phyloP scores from a whole-genome alignment of 2,888 invertebrate species.

The Oligia fasciuncula region DNA sequence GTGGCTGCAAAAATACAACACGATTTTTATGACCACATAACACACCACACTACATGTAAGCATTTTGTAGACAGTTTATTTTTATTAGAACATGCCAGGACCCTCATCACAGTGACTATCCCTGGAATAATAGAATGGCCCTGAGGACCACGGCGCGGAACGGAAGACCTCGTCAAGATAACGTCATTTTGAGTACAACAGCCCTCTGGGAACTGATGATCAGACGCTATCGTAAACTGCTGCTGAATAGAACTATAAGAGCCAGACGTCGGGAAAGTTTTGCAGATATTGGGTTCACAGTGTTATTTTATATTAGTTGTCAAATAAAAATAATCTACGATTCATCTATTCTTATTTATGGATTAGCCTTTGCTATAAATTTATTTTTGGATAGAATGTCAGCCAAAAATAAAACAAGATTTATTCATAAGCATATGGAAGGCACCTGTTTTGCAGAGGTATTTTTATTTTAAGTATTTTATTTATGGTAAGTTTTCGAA shows the following conservation, averaged over 20 bases:
- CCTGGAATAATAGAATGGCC: conserved; percentile 5
- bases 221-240: background rate
- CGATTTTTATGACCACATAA: background rate
- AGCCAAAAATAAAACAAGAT: background rate
- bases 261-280: conserved; percentile 14
- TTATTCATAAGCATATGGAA: background rate
- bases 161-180: conserved; percentile 61
- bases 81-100: background rate
- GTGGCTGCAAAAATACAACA: conserved; percentile 23
- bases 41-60: background rate
- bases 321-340: background rate
- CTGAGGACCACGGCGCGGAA: conserved; percentile 12
- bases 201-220: conserved; percentile 1
- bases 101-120: conserved; percentile 12
- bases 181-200: conserved; percentile 45
- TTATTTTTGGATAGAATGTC: background rate
- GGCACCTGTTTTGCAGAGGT: background rate
- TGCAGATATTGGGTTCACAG: background rate
- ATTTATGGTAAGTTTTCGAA: background rate
- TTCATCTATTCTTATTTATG: background rate
- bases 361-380: no score
- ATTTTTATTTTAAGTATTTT: background rate
- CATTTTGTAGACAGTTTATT: background rate
- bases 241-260: background rate
- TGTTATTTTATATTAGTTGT: background rate